Conservation (phyloP, 2,113 vertebrate genomes). For the Oncorhynchus masou region DNA sequence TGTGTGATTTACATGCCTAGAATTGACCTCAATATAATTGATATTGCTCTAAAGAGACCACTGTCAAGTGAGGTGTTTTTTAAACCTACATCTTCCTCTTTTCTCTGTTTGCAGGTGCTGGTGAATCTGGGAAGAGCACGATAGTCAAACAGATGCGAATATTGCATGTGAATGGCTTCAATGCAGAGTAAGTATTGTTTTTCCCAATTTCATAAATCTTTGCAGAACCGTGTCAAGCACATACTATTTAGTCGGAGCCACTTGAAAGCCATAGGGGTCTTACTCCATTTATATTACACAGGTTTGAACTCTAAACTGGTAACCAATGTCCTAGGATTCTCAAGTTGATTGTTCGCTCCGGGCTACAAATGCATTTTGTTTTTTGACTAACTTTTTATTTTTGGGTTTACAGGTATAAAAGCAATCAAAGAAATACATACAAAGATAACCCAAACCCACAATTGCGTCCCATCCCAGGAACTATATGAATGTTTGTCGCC, state of each 20-base stretch:
- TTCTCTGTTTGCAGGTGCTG: constrained; percentile 81
- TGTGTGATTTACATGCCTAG: too few relatives aligned
- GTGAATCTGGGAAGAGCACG: constrained; percentile 98
- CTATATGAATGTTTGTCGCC: too few relatives aligned
- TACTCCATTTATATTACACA: background rate
- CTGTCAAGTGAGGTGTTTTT: background rate
- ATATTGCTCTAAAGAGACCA: background rate
- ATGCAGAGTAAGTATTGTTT: constrained; percentile 92
- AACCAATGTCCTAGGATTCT: too few relatives aligned
- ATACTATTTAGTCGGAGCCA: background rate
- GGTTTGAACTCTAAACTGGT: background rate
- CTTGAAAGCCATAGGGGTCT: background rate
- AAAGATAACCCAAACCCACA: too few relatives aligned
- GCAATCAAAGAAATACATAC: too few relatives aligned
- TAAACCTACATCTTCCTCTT: constrained; percentile 4
- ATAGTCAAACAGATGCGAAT: constrained; percentile 99
- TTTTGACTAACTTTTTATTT: too few relatives aligned
- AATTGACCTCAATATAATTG: too few relatives aligned
- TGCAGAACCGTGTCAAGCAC: background rate
- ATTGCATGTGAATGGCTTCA: constrained; percentile 98
- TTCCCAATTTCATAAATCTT: background rate
- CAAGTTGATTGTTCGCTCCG: too few relatives aligned
- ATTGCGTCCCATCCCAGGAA: too few relatives aligned
- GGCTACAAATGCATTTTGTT: too few relatives aligned
- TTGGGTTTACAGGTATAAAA: too few relatives aligned